Evolutionary conservation across 1,140 invertebrate genomes (phyloP).

Genomic region (Tetragonula clypearis): DNA sequence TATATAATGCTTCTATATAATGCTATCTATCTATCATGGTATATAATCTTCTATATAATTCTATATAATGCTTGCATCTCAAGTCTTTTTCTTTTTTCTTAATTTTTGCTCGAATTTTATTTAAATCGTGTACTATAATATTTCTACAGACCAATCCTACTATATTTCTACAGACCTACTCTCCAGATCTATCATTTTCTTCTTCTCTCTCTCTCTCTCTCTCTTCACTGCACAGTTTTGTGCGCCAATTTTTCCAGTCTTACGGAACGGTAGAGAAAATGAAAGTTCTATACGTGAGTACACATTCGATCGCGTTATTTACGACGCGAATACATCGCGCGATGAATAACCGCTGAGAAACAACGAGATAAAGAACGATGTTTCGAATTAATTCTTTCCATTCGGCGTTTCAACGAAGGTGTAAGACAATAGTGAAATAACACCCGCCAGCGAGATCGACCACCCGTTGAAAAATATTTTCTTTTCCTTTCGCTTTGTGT

Average conservation of each 20-base stretch:
- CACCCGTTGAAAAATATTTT: not conserved
- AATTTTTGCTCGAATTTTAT: too few relatives aligned
- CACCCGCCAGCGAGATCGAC: not conserved
- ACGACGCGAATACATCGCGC: not conserved
- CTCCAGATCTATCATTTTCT: too few relatives aligned
- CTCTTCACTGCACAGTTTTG: not conserved
- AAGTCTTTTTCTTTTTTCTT: too few relatives aligned
- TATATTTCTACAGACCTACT: too few relatives aligned
- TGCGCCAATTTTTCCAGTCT: not conserved
- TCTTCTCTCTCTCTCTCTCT: not conserved
- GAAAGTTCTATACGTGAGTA: not conserved
- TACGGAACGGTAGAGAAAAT: not conserved
- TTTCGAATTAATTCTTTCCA: slow-evolving; percentile 30
- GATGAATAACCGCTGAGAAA: not conserved
- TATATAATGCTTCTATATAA: too few relatives aligned
- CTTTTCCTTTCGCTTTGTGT: not conserved
- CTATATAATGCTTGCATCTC: too few relatives aligned
- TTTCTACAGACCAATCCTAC: too few relatives aligned
- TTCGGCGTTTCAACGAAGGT: not conserved
- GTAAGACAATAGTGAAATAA: slow-evolving; percentile 12
- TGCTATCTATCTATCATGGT: too few relatives aligned
- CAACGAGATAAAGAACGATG: slow-evolving; percentile 12
- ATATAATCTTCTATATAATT: too few relatives aligned
- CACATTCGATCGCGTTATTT: slow-evolving; percentile 24
- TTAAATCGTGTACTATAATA: too few relatives aligned